These are phyloP conservation scores for Arctia plantaginis DNA, from an alignment of 2,888 invertebrate genomes.

Conservation along the genomic window DNA sequence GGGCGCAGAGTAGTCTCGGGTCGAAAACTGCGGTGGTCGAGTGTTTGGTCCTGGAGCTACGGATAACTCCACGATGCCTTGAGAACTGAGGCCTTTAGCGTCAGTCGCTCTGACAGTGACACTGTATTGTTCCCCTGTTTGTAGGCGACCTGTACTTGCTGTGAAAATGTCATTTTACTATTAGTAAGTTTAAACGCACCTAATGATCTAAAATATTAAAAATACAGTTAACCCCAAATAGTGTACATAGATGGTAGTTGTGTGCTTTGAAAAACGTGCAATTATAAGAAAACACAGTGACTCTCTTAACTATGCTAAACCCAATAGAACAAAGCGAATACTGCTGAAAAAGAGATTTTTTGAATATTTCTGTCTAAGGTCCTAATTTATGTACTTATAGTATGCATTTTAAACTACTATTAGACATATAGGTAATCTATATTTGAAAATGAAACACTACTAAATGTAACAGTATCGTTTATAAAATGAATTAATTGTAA, in stretches of 20 bases:
- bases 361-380: too few species aligned
- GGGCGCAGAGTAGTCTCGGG: conserved; percentile 93
- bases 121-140: conserved; percentile 95
- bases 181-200: neutral
- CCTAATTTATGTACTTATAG: too few species aligned
- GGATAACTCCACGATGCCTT: conserved; percentile 94
- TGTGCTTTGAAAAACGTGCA: neutral
- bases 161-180: conserved; percentile 38
- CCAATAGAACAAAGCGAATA: neutral
- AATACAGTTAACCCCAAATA: neutral
- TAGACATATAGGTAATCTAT: too few species aligned
- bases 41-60: conserved; percentile 95
- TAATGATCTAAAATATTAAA: neutral
- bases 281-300: neutral
- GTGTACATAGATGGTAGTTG: neutral
- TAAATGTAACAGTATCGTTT: too few species aligned
- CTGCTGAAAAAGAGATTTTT: neutral
- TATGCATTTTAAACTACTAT: too few species aligned
- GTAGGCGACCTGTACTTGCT: conserved; percentile 92
- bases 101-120: conserved; percentile 94
- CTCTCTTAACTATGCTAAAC: neutral
- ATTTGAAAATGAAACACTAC: too few species aligned
- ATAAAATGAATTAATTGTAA: too few species aligned
- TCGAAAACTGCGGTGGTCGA: conserved; percentile 92
- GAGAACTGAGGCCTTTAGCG: conserved; percentile 92